Base-by-base conservation (phyloP, 2,888 invertebrate species). In the Boloria selene region DNA sequence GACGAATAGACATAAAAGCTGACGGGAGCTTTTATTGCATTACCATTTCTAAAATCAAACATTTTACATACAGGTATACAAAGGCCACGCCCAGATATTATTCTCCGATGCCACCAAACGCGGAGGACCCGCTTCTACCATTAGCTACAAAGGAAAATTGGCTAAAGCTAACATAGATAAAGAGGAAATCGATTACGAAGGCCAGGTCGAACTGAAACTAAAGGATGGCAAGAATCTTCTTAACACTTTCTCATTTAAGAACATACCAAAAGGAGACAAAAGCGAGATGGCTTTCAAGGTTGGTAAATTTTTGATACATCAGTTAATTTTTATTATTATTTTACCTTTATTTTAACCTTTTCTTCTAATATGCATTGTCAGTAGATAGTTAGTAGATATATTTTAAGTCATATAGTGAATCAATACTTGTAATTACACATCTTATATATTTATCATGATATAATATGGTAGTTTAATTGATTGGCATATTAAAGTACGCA, bases 101-200 rank as follows among this genome's bases (percentile, higher is more conserved):
- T 69, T 91, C 13, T 82, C 87, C 0, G 91, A 91, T 64, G 83
- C 89, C 0, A 72, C 79, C 3, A 86, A 87, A 54, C 88, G 88
- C 1, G 90, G 90, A 10, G 86, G 79, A 0, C 72, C 79, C 0
- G 84, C 83, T 0, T 90, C 91, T 17, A 81, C 74, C 60, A 79
- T 92, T 70, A 76, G 72, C 17, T 88, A 88, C 78, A 85, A 85
- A 55, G 82, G 75, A 60, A 91, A 87, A 65, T n/a, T 86, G 1
- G 58, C 70, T 14, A 81, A 89, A 76, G 79, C 80, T 52, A 81
- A 90, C 77, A 62, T 79, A 1, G 85, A 87, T 0, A 85, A 85
- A 62, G 66, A 77, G 0, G 65, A 71, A n/a, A 67, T 86, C 22
- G 82, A 89, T 64, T 80, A 86, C 52, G 87, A 91, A 49, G 87